A percentile compares a stretch with the other conserved stretches of the same genome.
These are phyloP conservation scores for Zaprionus tsacasi DNA, from an alignment of 1,140 invertebrate species.

Conservation along the genomic window DNA sequence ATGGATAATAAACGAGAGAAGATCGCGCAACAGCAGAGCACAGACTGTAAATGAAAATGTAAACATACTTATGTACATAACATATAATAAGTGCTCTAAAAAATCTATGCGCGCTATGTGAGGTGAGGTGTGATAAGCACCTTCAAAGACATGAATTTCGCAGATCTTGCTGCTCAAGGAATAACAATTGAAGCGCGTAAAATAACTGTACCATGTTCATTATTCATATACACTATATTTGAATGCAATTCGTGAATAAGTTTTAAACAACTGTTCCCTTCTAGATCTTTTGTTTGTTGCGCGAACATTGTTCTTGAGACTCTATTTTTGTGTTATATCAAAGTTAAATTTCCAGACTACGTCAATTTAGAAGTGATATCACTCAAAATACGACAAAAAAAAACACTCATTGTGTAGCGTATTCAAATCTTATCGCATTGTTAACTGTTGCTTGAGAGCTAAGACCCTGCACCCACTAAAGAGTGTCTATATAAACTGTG, in stretches of 20 bases:
- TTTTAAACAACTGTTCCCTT: neutral
- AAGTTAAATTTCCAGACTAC: neutral
- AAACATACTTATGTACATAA: neutral
- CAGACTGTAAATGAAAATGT: neutral
- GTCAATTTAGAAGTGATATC: slow-evolving; percentile 5
- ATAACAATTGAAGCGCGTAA: neutral
- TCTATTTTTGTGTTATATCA: neutral
- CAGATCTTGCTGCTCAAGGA: neutral
- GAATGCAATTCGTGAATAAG: neutral
- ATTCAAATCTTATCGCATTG: slow-evolving; percentile 3
- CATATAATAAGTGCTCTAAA: neutral
- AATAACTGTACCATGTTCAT: too few species aligned
- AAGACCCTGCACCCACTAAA: neutral
- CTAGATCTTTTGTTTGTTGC: neutral
- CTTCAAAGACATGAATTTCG: neutral
- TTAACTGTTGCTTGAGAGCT: neutral
- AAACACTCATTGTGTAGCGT: neutral
- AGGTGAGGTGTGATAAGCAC: neutral
- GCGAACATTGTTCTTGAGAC: neutral
- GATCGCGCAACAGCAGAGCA: neutral
- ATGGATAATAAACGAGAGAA: neutral
- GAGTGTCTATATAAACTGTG: neutral
- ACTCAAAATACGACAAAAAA: neutral
- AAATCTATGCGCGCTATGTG: neutral
- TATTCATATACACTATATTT: too few species aligned